phyloP scores from a whole-genome alignment of 2,113 vertebrate species.

The Genyomyrus donnyi region DNA sequence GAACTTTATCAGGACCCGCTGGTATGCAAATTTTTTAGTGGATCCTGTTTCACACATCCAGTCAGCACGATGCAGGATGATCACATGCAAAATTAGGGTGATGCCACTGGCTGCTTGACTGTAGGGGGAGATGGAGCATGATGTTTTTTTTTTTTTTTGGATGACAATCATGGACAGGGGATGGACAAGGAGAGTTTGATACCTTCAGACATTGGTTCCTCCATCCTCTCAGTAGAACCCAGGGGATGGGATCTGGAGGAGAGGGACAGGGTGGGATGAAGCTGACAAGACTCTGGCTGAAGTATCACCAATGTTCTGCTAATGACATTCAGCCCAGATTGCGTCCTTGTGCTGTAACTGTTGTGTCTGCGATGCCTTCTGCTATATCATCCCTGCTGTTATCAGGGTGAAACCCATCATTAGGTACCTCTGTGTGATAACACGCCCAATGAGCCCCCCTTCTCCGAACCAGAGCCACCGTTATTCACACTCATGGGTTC shows the following conservation, averaged over 20 bases:
- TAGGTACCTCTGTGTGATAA: neutral
- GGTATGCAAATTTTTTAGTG: neutral
- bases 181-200: neutral
- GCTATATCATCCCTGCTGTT: neutral
- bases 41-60: neutral
- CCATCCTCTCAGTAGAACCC: neutral
- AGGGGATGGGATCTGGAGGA: neutral
- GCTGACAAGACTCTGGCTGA: neutral
- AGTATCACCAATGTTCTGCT: neutral
- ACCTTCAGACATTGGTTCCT: neutral
- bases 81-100: neutral
- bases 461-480: too few species aligned
- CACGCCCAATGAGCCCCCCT: too few species aligned
- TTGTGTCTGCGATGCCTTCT: neutral
- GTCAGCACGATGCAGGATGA: neutral
- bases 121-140: neutral
- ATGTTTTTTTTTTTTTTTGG: neutral
- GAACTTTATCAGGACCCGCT: neutral
- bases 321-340: neutral
- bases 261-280: neutral
- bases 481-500: too few species aligned
- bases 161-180: neutral
- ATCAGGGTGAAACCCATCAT: neutral
- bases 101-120: neutral
- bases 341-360: neutral